These are phyloP conservation scores for Loriculus beryllinus DNA, from an alignment of 2,797 vertebrate genomes.

Conservation along the genomic window DNA sequence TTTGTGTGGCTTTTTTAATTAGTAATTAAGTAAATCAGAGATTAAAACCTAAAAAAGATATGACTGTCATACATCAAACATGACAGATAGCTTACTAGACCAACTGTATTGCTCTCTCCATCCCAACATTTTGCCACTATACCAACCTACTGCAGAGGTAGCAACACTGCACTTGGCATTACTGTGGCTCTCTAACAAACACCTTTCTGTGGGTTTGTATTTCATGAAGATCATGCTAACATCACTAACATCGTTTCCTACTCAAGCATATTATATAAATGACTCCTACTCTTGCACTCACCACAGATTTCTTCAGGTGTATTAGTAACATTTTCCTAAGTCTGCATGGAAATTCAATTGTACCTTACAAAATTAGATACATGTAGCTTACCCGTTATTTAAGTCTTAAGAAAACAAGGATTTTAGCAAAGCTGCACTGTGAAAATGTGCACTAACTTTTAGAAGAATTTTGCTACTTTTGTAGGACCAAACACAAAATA, in stretches of 20 bases:
- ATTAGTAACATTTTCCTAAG: slow-evolving; percentile 8
- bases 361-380: slow-evolving; percentile 4
- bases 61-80: neutral
- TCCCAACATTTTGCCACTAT: neutral
- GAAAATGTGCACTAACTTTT: neutral
- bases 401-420: slow-evolving; percentile 8
- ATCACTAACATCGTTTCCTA: neutral
- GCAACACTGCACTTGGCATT: neutral
- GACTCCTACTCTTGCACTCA: neutral
- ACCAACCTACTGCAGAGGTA: neutral
- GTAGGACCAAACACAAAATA: neutral
- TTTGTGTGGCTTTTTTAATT: neutral
- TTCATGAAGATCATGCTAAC: neutral
- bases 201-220: neutral
- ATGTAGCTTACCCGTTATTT: neutral
- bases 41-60: neutral
- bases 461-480: neutral
- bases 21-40: slow-evolving; percentile 1
- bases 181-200: neutral
- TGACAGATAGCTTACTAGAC: neutral
- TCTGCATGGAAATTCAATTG: neutral
- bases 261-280: neutral
- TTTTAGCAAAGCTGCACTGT: neutral
- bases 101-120: neutral
- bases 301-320: neutral